Evolutionary conservation across 1,140 invertebrate genomes (phyloP).

Genomic region (Drosophila pseudoananassae): DNA sequence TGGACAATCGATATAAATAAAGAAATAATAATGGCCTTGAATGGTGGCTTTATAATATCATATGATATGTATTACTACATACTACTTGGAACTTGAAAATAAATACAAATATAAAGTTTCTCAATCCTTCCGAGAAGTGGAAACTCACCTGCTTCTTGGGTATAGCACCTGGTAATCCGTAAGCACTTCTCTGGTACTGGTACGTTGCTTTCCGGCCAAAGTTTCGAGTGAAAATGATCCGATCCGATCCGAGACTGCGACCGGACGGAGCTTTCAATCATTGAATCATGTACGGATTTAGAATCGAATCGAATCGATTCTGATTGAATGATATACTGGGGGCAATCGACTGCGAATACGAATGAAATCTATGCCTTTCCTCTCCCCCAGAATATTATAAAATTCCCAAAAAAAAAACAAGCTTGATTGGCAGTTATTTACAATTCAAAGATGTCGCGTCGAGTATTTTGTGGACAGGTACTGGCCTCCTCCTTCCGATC

Average conservation of each 20-base stretch:
- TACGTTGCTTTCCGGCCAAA: neutral
- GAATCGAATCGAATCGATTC: neutral
- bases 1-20: slow-evolving; percentile 1
- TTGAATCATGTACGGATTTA: slow-evolving; percentile 34
- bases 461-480: slow-evolving; percentile 42
- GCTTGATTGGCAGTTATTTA: slow-evolving; percentile 53
- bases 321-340: slow-evolving; percentile 18
- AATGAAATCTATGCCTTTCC: slow-evolving; percentile 50
- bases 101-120: too few species aligned
- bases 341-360: slow-evolving; percentile 20
- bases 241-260: neutral
- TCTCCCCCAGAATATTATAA: slow-evolving; percentile 47
- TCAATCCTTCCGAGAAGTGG: neutral
- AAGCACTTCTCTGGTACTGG: neutral
- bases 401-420: slow-evolving; percentile 11
- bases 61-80: too few species aligned
- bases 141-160: neutral
- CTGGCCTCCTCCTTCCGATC: neutral
- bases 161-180: neutral
- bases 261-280: slow-evolving; percentile 2
- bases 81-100: too few species aligned
- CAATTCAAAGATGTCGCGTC: slow-evolving; percentile 32
- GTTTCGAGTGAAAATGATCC: slow-evolving; percentile 14
- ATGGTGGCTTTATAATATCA: neutral
- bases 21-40: neutral